These are phyloP conservation scores for Momotus momota DNA, from an alignment of 2,797 vertebrate species.

Conservation along the genomic window DNA sequence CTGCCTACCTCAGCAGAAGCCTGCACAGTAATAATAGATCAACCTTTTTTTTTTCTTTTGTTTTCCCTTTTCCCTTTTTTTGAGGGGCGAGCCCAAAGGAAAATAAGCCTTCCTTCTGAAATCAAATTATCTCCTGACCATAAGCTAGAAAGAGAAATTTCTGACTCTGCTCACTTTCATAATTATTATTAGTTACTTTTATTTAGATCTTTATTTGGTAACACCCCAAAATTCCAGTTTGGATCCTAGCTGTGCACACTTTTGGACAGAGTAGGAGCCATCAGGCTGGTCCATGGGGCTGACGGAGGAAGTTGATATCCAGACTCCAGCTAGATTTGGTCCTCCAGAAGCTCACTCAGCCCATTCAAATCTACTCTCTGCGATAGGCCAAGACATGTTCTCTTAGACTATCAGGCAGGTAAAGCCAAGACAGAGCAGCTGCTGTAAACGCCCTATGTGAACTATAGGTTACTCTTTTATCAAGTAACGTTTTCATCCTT, in stretches of 20 bases:
- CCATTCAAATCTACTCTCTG: background rate
- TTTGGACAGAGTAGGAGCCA: background rate
- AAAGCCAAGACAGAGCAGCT: background rate
- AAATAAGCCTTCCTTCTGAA: background rate
- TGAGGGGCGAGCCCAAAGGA: background rate
- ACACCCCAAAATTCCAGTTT: background rate
- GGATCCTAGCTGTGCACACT: background rate
- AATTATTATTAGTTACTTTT: background rate
- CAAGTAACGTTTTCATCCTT: background rate
- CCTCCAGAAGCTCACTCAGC: background rate
- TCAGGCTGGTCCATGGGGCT: background rate
- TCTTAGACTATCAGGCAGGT: background rate
- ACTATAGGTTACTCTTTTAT: background rate
- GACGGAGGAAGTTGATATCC: background rate
- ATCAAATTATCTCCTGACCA: background rate
- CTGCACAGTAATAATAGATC: background rate
- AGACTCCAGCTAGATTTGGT: background rate
- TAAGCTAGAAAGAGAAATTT: background rate
- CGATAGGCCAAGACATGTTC: background rate
- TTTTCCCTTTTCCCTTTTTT: background rate
- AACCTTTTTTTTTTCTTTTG: background rate
- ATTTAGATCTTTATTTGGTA: background rate
- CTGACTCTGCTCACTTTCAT: background rate
- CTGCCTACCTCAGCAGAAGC: slow-evolving; percentile 32
- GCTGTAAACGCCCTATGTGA: background rate